phyloP scores from a whole-genome alignment of 1,140 invertebrate genomes.

The Trichonephila clavata region DNA sequence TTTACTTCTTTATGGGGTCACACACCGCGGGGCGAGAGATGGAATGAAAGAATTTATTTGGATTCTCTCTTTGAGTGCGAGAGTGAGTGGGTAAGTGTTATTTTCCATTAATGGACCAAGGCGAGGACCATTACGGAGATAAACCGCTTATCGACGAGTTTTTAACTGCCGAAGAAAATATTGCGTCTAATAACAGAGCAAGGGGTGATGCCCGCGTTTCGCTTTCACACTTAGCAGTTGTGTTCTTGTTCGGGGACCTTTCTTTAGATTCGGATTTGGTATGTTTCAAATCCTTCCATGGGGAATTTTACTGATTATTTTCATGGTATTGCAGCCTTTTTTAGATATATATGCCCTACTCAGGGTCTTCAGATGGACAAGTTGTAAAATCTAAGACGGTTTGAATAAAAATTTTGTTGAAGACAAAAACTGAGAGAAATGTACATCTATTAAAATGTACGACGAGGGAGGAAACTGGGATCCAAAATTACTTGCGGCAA shows the following conservation, averaged over 20 bases:
- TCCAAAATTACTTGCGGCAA: too few relatives aligned
- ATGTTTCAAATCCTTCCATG: too few relatives aligned
- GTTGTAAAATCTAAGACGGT: too few relatives aligned
- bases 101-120: slow-evolving; percentile 22
- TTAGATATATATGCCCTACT: too few relatives aligned
- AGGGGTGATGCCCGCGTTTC: slow-evolving; percentile 18
- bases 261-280: not conserved
- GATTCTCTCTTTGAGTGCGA: not conserved
- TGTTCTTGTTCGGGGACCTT: not conserved
- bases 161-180: slow-evolving; percentile 19
- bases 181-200: not conserved
- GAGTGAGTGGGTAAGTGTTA: slow-evolving; percentile 1
- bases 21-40: slow-evolving; percentile 42
- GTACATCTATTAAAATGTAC: too few relatives aligned
- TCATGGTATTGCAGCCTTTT: too few relatives aligned
- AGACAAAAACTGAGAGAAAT: too few relatives aligned
- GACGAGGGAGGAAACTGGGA: too few relatives aligned
- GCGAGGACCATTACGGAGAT: not conserved
- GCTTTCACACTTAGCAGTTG: not conserved
- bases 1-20: slow-evolving; percentile 65
- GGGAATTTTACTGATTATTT: too few relatives aligned
- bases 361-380: too few relatives aligned
- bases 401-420: too few relatives aligned
- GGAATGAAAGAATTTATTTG: not conserved
- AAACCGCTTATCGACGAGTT: slow-evolving; percentile 38